phyloP scores from a whole-genome alignment of 2,797 vertebrate species.

The Xenops minutus region DNA sequence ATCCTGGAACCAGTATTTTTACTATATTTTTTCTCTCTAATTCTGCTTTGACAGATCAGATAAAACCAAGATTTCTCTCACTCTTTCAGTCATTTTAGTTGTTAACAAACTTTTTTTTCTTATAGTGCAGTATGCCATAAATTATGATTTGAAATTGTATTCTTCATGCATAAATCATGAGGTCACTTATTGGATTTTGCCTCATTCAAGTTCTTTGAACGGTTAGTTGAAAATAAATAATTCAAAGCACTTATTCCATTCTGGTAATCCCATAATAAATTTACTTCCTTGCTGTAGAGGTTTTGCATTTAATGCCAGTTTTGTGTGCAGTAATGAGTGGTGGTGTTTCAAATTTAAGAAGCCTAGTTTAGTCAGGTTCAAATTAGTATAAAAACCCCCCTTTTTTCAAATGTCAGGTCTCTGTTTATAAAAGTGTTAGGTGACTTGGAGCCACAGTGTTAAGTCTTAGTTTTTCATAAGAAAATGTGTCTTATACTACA shows the following conservation, averaged over 20 bases:
- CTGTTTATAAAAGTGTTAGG: neutral
- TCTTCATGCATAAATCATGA: neutral
- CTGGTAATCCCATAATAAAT: constrained; percentile 6
- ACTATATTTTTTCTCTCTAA: neutral
- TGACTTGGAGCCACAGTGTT: neutral
- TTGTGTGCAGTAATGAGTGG: neutral
- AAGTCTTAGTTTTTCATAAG: neutral
- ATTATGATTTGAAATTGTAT: neutral
- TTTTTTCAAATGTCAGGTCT: neutral
- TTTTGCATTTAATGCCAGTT: neutral
- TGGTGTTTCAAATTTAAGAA: neutral
- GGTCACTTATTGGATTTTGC: neutral
- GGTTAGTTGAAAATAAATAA: constrained; percentile 30
- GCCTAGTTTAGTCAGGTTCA: neutral
- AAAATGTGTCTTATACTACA: neutral
- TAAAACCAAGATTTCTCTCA: neutral
- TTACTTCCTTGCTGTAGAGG: neutral
- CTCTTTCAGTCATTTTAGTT: neutral
- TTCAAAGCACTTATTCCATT: neutral
- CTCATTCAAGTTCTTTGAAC: neutral
- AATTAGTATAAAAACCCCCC: neutral
- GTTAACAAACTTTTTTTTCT: neutral
- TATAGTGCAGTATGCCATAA: neutral
- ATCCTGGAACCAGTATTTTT: neutral
- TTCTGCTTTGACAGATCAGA: neutral